Conservation (phyloP, 2,113 vertebrate species). For the Oxygymnocypris stewartii region DNA sequence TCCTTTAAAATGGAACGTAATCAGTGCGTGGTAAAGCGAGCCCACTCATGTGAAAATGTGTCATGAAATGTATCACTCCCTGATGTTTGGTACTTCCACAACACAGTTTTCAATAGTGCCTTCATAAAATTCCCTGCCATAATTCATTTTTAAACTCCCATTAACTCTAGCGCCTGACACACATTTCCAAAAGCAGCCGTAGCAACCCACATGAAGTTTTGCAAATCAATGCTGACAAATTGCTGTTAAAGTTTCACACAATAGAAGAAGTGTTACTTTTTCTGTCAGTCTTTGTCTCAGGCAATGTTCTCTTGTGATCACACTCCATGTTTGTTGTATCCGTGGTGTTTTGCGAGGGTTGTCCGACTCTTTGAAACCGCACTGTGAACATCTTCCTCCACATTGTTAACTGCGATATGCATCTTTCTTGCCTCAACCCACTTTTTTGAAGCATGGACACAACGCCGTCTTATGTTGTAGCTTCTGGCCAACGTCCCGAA, state of each 20-base stretch:
- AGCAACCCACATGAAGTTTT: conserved; percentile 43
- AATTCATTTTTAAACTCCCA: conserved; percentile 56
- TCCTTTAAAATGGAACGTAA: conserved; percentile 16
- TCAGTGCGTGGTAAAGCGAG: conserved; percentile 25
- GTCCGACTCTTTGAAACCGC: conserved; percentile 5
- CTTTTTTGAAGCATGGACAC: conserved; percentile 8
- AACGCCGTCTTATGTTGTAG: not conserved
- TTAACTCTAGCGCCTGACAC: conserved; percentile 50
- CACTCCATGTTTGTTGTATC: conserved; percentile 10
- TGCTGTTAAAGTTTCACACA: conserved; percentile 32
- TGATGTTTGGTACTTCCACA: conserved; percentile 37
- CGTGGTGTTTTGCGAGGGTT: not conserved
- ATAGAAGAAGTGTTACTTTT: conserved; percentile 28
- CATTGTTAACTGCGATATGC: not conserved
- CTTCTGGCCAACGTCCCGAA: not conserved
- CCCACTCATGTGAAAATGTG: conserved; percentile 35
- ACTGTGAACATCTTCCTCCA: not conserved
- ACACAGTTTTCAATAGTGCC: conserved; percentile 46
- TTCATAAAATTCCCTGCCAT: conserved; percentile 46
- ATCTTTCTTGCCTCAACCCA: not conserved
- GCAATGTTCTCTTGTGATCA: not conserved
- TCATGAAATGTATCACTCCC: conserved; percentile 34
- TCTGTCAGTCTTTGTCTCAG: conserved; percentile 26
- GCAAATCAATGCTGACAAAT: conserved; percentile 56
- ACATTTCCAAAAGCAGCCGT: conserved; percentile 46